These are phyloP conservation scores for Dufourea novaeangliae DNA, from an alignment of 1,140 invertebrate genomes.

Conservation along the genomic window DNA sequence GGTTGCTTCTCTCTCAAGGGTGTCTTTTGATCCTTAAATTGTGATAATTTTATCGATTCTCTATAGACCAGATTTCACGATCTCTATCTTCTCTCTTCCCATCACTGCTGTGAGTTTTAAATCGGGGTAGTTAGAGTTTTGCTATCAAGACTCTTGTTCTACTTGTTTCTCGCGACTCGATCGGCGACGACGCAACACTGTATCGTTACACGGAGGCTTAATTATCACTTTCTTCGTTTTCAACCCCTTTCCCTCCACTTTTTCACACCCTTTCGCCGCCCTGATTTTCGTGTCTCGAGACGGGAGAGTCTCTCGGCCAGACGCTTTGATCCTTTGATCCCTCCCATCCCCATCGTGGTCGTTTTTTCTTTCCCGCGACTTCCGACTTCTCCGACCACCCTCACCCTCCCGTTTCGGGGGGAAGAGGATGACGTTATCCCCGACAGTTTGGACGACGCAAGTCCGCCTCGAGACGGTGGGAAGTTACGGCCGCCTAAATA, in stretches of 20 bases:
- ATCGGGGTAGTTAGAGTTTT: too few species aligned
- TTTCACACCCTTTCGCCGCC: background rate
- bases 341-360: background rate
- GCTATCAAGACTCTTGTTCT: too few species aligned
- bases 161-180: too few species aligned
- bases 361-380: background rate
- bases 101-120: background rate
- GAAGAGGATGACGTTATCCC: background rate
- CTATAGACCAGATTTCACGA: background rate
- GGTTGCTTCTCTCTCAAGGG: too few species aligned
- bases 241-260: background rate
- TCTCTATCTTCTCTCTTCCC: background rate
- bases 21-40: background rate
- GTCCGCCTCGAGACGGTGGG: background rate
- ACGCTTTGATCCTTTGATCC: conserved; percentile 25
- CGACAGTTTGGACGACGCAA: background rate
- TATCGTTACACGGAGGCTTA: conserved; percentile 8
- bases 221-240: background rate
- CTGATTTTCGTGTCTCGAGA: background rate
- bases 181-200: too few species aligned
- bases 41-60: background rate
- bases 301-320: background rate
- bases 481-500: conserved; percentile 18
- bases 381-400: background rate
- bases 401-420: background rate